Evolutionary conservation across 2,888 invertebrate species (phyloP), one percentile per base, ranked within the genome.

Genomic region (Adelognathus sp.): DNA sequence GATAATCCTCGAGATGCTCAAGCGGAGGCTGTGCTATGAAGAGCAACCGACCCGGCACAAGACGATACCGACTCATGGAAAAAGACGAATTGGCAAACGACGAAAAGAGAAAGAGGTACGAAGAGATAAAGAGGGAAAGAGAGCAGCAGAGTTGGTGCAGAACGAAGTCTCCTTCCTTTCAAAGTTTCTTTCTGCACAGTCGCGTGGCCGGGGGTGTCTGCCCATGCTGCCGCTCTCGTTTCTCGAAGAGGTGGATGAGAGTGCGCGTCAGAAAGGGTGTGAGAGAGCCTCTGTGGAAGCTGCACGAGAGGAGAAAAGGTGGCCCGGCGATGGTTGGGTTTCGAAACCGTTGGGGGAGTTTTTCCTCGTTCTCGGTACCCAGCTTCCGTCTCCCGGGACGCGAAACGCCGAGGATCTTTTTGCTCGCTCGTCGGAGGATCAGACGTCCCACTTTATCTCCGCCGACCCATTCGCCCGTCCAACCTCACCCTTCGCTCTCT

Each of bases 401-500:
- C 74, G 83, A 81, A 80, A 83, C 79, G 82, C 78, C n/a, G 66
- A 72, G 82, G 88, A 91, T 91, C 91, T 91, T 91, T 91, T 91
- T 91, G 89, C 90, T 90, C 89, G 88, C 90, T 90, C 90, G 89
- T 86, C 89, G 89, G 90, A 90, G 90, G 91, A 90, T 90, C 91
- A 90, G 91, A 90, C 91, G 89, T 90, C 89, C 91, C 90, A 90
- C 91, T 91, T 91, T 91, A 91, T 91, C 91, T 88, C 83, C 91
- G 92, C 92, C 93, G 93, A 91, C 91, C 92, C 92, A 93, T 93
- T 92, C 93, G 91, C 93, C 92, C n/a, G n/a, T 90, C 90, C 91
- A 90, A 90, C 91, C 88, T 80, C 77, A 33, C 63, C 64, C 75
- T 58, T 18, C 46, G 60, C 60, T 92, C 92, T 93, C 91, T 46